Base-by-base conservation (phyloP, 1,140 invertebrate species). In the Micrasema minimum region DNA sequence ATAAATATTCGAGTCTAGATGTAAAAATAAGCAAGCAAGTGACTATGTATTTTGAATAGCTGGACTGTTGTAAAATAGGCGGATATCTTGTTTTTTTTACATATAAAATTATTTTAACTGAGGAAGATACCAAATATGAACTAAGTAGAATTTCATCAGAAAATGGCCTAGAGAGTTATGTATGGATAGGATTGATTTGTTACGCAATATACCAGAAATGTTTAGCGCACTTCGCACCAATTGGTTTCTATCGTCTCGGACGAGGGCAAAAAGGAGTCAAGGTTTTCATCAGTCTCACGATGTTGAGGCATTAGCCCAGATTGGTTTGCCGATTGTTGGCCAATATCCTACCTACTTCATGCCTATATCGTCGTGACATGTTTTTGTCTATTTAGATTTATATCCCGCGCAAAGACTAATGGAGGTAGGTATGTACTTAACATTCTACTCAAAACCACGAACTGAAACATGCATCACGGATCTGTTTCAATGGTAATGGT, bases 241-340 rank as follows among this genome's bases (percentile, higher is more conserved):
- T 41, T 38, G 37, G 37, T 22, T 16, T 22, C 55, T 38, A 18
- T 59, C 37, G 37, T 59, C 55, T 59, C 18, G 51, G 51, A 55
- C 51, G 23, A 55, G 26, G 23, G 51, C 51, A 59, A 38, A 59
- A 59, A 59, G 37, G 37, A 59, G 55, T 59, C 55, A 59, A 59
- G 55, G 55, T 35, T 22, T 22, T 59, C 3, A n/a, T 18, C 37
- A n/a, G 37, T 59, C 35, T 59, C 55, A 59, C 37, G 55, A 59
- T 12, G 35, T 20, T 10, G 10, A 43, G 11, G 16, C 37, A 43
- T 59, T 59, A 59, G 59, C 59, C 22, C 43, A 48, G 43, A 43
- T 62, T 62, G 59, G 18, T 62, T 62, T 62, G 59, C 41, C 41
- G 18, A 62, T 62, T 45, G 22, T 62, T 62, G 23, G 59, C 43